phyloP scores from a whole-genome alignment of 2,888 invertebrate species.

The Chrysolina americana region DNA sequence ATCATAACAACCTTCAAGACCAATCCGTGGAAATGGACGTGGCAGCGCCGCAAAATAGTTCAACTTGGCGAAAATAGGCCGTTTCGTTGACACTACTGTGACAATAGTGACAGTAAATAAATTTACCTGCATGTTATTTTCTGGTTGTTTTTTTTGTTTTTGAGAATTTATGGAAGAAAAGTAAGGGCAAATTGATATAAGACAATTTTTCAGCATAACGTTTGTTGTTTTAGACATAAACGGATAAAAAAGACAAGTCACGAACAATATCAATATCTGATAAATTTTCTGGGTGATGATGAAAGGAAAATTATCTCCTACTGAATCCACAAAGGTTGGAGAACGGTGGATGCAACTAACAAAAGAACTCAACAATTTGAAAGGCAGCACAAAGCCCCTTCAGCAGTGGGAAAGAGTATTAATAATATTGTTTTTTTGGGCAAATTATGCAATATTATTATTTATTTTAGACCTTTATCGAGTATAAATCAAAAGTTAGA shows the following conservation, averaged over 20 bases:
- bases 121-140: too few relatives aligned
- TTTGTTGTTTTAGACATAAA: background rate
- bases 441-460: conserved; percentile 15
- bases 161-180: background rate
- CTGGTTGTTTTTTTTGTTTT: background rate
- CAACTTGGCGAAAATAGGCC: background rate
- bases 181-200: background rate
- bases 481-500: conserved; percentile 15
- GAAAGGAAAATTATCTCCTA: too few relatives aligned
- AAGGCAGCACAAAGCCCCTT: too few relatives aligned
- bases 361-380: too few relatives aligned
- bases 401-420: too few relatives aligned
- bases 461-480: background rate
- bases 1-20: conserved; percentile 15
- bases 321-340: too few relatives aligned
- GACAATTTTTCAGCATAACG: background rate
- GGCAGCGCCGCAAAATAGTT: background rate
- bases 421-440: background rate
- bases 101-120: background rate
- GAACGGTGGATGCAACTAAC: too few relatives aligned
- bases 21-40: background rate
- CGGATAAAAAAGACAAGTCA: background rate
- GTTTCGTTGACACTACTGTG: too few relatives aligned
- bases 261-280: too few relatives aligned
- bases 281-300: too few relatives aligned